These are phyloP conservation scores for Galemys pyrenaicus DNA, from an alignment of 2,113 vertebrate species.

Conservation along the genomic window DNA sequence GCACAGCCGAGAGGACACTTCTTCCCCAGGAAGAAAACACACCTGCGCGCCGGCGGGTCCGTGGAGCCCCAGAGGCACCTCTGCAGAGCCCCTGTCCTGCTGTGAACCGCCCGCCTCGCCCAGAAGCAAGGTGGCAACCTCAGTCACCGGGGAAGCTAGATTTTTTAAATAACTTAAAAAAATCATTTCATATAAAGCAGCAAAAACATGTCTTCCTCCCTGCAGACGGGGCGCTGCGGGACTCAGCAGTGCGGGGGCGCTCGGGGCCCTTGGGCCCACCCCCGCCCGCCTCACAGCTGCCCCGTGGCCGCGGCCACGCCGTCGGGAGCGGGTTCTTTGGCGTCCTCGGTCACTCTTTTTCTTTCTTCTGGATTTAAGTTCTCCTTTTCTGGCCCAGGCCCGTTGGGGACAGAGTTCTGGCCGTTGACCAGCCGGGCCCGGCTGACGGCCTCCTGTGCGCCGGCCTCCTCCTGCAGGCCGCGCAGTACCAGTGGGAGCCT, in stretches of 20 bases:
- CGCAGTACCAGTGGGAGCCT: conserved; percentile 92
- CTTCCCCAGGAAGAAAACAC: conserved; percentile 82
- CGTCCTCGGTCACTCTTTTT: conserved; percentile 75
- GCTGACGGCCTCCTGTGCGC: conserved; percentile 81
- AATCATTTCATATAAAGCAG: conserved; percentile 88
- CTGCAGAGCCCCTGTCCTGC: conserved; percentile 1
- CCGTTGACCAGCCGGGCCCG: conserved; percentile 88
- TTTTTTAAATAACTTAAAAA: conserved; percentile 89
- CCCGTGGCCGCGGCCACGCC: not conserved
- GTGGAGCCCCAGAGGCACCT: conserved; percentile 72
- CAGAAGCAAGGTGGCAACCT: conserved; percentile 88
- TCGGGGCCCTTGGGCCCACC: too few species aligned
- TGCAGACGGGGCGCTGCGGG: conserved; percentile 84
- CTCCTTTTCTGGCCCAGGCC: conserved; percentile 81
- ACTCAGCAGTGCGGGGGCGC: too few species aligned
- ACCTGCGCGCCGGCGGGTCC: conserved; percentile 67
- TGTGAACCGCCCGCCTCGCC: conserved; percentile 33
- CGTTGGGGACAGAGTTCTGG: conserved; percentile 86
- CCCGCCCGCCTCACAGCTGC: not conserved
- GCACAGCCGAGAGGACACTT: conserved; percentile 74
- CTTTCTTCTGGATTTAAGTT: conserved; percentile 80
- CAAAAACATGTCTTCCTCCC: conserved; percentile 85
- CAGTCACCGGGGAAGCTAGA: conserved; percentile 85
- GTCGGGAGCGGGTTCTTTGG: conserved; percentile 88
- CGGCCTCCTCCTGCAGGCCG: conserved; percentile 89